Conservation (phyloP, 2,113 vertebrate species). For the Piaya cayana region DNA sequence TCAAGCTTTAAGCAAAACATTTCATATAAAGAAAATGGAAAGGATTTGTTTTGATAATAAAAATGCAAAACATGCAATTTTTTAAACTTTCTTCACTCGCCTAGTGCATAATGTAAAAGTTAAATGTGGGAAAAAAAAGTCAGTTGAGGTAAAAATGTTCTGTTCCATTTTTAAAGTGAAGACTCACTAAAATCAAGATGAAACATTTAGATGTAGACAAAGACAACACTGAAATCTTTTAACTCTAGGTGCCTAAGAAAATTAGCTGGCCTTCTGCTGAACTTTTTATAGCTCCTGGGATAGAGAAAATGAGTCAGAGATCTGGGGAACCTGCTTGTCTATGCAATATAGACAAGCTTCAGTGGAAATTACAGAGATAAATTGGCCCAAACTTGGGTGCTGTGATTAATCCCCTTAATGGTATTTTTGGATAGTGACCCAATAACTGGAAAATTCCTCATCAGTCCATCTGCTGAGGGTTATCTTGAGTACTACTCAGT, state of each 20-base stretch:
- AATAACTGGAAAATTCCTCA: neutral
- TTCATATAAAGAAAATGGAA: neutral
- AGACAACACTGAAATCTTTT: neutral
- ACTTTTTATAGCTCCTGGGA: neutral
- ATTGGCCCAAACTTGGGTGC: neutral
- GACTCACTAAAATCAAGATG: neutral
- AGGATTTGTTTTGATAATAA: constrained; percentile 13
- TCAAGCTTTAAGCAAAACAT: neutral
- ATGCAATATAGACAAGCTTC: neutral
- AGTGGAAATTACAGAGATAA: neutral
- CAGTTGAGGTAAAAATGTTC: neutral
- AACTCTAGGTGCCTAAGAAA: neutral
- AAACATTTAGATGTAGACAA: neutral
- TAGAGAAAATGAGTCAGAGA: neutral
- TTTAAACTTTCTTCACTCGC: neutral
- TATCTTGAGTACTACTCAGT: neutral
- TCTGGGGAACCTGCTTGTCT: neutral
- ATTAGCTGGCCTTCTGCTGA: neutral
- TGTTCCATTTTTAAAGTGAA: neutral
- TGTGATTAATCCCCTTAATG: neutral
- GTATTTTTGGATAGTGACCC: neutral
- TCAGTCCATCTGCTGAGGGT: neutral
- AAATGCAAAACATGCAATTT: neutral
- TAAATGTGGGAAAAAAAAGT: neutral
- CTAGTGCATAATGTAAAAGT: neutral